Conservation (phyloP, 2,113 vertebrate species). For the Oceanites oceanicus region DNA sequence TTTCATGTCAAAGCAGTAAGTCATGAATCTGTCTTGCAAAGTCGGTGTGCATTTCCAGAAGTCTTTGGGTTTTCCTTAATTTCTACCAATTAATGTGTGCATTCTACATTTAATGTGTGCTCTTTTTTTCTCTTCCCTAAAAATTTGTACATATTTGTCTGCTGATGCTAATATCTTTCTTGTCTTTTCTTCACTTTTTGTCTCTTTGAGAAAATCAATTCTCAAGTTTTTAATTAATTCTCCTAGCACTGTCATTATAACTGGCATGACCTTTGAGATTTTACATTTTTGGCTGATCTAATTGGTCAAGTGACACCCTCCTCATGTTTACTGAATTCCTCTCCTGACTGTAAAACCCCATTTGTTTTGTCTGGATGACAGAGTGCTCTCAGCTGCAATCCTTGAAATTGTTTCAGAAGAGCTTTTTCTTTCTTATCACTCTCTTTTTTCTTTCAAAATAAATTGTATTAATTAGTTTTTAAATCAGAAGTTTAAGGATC, state of each 20-base stretch:
- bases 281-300: neutral
- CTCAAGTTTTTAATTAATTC: conserved; percentile 7
- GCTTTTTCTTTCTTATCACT: neutral
- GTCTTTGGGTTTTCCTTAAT: neutral
- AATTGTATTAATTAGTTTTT: conserved; percentile 40
- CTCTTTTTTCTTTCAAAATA: conserved; percentile 8
- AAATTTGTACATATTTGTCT: neutral
- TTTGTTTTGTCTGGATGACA: conserved; percentile 14
- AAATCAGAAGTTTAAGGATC: conserved; percentile 14
- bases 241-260: neutral
- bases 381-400: neutral
- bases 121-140: neutral
- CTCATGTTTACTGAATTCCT: conserved; percentile 41
- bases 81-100: neutral
- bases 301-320: neutral
- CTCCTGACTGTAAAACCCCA: neutral
- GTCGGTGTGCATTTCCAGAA: neutral
- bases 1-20: conserved; percentile 13
- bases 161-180: neutral
- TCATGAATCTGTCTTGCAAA: neutral
- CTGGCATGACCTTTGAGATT: conserved; percentile 1
- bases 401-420: conserved; percentile 11
- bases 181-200: neutral
- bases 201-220: conserved; percentile 13
- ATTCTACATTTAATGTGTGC: neutral